phyloP scores from a whole-genome alignment of 1,140 invertebrate species.

The Hyphantria cunea region DNA sequence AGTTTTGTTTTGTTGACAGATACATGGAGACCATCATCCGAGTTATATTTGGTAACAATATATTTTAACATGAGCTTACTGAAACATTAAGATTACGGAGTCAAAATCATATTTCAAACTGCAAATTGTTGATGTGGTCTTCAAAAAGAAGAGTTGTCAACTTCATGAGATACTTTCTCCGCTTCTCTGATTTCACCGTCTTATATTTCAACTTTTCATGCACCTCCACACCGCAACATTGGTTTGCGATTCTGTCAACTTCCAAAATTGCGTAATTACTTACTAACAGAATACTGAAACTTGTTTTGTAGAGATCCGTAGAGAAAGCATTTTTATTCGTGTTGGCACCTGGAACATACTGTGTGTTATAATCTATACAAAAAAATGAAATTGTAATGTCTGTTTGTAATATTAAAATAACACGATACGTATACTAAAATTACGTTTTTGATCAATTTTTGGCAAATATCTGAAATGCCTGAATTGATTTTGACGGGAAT shows the following conservation, averaged over 20 bases:
- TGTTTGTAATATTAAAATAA: too few relatives aligned
- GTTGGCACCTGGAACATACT: too few relatives aligned
- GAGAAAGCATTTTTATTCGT: constrained; percentile 60
- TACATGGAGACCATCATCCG: constrained; percentile 35
- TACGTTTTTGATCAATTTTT: too few relatives aligned
- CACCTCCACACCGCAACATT: constrained; percentile 18
- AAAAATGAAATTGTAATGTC: too few relatives aligned
- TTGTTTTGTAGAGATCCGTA: constrained; percentile 57
- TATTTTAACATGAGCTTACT: constrained; percentile 22
- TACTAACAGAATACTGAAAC: constrained; percentile 53
- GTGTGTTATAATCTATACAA: too few relatives aligned
- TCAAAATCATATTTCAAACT: constrained; percentile 13
- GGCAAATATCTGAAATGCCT: too few relatives aligned
- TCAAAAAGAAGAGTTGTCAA: constrained; percentile 32
- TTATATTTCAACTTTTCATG: constrained; percentile 55
- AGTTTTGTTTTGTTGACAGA: constrained; percentile 39
- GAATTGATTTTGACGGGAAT: too few relatives aligned
- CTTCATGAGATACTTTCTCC: constrained; percentile 54
- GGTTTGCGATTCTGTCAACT: constrained; percentile 63
- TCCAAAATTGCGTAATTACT: constrained; percentile 61
- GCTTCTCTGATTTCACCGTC: constrained; percentile 40
- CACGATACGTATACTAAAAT: too few relatives aligned
- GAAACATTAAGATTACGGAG: too few relatives aligned
- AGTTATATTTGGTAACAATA: constrained; percentile 52
- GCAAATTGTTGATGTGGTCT: constrained; percentile 35